Base-by-base conservation (phyloP, 2,113 vertebrate species). In the Vidua chalybeata region DNA sequence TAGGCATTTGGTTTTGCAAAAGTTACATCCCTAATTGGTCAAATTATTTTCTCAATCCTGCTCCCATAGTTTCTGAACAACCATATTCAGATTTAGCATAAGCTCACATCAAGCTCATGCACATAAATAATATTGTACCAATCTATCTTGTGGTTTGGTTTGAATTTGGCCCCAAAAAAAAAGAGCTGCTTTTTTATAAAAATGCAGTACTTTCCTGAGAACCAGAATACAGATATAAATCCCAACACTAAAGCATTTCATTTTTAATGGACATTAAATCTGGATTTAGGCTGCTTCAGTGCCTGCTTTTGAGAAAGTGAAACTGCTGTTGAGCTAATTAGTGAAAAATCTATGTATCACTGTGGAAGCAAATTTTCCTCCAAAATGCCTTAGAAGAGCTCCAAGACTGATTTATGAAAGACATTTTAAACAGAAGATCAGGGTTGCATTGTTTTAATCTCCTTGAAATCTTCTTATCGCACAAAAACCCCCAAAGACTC, bases 311-410 rank as follows among this genome's bases (percentile, higher is more conserved):
- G 35, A 91, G 77, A 91, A 76, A 74, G 56, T 68, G 39, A 31
- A 85, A 78, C 46, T 80, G 67, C 55, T 79, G 28, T 58, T 82
- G 26, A 93, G 58, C 64, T 83, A 84, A 87, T 90, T 91, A 80
- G 56, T 63, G 77, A 73, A 52, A 90, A 95, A 94, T 33, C 58
- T 73, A 68, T 94, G 10, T 95, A 94, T 94, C 62, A 85, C 27
- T 75, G 54, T 80, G 48, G 55, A 93, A 95, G 51, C 10, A 94
- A 75, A 62, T 84, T 89, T 84, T 91, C 62, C 66, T 92, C 81
- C 62, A 76, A 84, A 86, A 90, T 16, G 58, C 74, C 39, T 91
- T 69, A 52, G n/a, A 37, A 87, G 84, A 89, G 62, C 41, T 87
- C 76, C 87, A 66, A 94, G 74, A 62, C 48, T 51, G 87, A 87